Conservation (phyloP, 2,888 invertebrate genomes). For the Zootermopsis nevadensis region DNA sequence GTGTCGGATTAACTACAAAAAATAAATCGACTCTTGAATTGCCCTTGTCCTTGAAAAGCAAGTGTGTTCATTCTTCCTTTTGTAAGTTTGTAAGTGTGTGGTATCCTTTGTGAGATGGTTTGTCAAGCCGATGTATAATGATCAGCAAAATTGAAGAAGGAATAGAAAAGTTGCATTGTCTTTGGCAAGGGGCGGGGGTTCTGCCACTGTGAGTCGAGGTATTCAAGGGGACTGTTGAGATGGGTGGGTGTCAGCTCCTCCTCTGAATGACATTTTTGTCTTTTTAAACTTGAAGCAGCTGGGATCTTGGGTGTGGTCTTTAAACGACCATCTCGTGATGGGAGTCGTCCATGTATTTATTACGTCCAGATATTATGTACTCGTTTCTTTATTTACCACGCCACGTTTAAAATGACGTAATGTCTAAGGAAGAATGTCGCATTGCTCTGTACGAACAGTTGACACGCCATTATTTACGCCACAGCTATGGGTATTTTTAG, state of each 20-base stretch:
- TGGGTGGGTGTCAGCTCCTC: neutral
- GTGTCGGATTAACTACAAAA: neutral
- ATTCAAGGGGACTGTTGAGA: neutral
- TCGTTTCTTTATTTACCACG: neutral
- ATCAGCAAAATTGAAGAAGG: neutral
- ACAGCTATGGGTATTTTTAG: too few species aligned
- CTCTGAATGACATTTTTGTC: neutral
- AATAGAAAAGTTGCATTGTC: neutral
- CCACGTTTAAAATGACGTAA: neutral
- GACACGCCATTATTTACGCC: neutral
- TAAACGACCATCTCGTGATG: too few species aligned
- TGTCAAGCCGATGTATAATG: neutral
- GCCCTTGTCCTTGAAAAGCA: conserved; percentile 17
- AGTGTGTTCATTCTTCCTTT: neutral
- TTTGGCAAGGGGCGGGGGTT: neutral
- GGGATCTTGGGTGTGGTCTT: neutral
- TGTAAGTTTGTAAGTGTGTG: neutral
- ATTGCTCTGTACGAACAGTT: neutral
- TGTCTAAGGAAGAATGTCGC: neutral
- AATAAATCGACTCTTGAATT: neutral
- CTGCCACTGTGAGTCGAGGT: neutral
- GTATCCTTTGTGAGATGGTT: neutral
- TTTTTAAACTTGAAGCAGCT: neutral
- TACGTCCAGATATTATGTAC: neutral
- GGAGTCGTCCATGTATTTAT: neutral